Base-by-base conservation (phyloP, 2,888 invertebrate species). In the Agrotis ipsilon region DNA sequence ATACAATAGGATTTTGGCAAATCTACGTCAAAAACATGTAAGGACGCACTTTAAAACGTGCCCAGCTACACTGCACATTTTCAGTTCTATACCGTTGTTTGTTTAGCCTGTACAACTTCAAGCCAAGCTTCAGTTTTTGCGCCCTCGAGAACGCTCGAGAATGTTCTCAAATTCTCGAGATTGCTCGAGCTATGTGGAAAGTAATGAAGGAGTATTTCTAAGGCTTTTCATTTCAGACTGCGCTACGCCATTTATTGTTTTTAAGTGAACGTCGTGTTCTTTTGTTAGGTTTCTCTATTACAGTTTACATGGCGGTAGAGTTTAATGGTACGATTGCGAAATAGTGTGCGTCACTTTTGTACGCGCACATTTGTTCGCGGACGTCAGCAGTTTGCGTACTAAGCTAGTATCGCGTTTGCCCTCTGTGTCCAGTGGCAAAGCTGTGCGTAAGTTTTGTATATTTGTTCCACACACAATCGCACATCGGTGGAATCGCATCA, bases 191-290 rank as follows among this genome's bases (percentile, higher is more conserved):
- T 55, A 52, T 66, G 59, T 57, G 48, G 32, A 73, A 78, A 71
- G 78, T 83, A 80, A 85, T 82, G 80, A 80, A 75, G 68, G 54
- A 68, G 72, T 71, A 79, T 78, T 83, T 80, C 78, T 83, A 81
- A 68, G 82, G 78, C 78, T 81, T 79, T 78, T 72, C 57, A 62
- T 81, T 68, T 52, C 45, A 68, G 49, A 46, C 13, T 58, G 72
- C 39, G 66, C 45, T 61, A 24, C 21, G n/a, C 16, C 16, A n/a
- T 72, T 81, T 78, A 78, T 48, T 81, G 78, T 78, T 58, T 67
- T 27, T n/a, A 55, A 49, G 45, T 32, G 13, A 48, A 32, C 43
- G 19, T 68, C 46, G 11, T 43, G n/a, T 18, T 21, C 21, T 59
- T 67, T 77, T 67, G 46, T 67, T 19, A 49, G 54, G 27, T 7